Evolutionary conservation across 2,113 vertebrate species (phyloP), one percentile per base, ranked within the genome.

Genomic region (Neolamprologus ventralis): DNA sequence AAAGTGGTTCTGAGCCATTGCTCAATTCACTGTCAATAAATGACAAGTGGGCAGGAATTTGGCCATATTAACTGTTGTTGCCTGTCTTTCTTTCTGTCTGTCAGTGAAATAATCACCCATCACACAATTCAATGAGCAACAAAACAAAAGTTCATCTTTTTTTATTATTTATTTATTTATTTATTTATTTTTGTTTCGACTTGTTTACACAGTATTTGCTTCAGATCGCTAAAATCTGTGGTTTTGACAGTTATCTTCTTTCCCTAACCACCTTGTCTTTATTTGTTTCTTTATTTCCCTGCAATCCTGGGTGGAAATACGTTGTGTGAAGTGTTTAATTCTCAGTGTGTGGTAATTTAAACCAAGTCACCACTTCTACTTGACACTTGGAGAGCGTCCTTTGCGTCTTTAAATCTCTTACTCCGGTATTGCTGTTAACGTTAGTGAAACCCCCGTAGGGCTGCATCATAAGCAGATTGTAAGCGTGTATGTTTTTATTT

Each of bases 401-500:
- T 84, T 42, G 12, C 75, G 54, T 84, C n/a, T 54, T 19, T 82
- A 10, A 2, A 26, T 85, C 42, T 28, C 60, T 89, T 60, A 26
- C 51, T 31, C 4, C 4, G n/a, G 23, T 85, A 35, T 90, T 80
- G 84, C 54, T 68, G 23, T 71, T 97, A 97, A 97, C 97, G 96
- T 97, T 97, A 97, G 97, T 95, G 97, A 97, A 98, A 97, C 97
- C 97, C 96, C 95, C 94, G 95, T 58, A 85, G 97, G 96, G 95
- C 96, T 96, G 45, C 45, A 51, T 96, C 96, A 96, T 97, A 97
- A 97, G 97, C 97, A 98, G 97, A 97, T 98, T 98, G 97, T 97
- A 97, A 97, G 96, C 97, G 97, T 98, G 97, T 97, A 96, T 97
- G 97, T 96, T 97, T 98, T 83, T 21, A 87, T 90, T 97, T 98